Percentiles rank a stretch among this genome's conserved stretches.
Evolutionary conservation across 2,113 vertebrate species (phyloP).

Genomic region (Larimichthys polyactis): DNA sequence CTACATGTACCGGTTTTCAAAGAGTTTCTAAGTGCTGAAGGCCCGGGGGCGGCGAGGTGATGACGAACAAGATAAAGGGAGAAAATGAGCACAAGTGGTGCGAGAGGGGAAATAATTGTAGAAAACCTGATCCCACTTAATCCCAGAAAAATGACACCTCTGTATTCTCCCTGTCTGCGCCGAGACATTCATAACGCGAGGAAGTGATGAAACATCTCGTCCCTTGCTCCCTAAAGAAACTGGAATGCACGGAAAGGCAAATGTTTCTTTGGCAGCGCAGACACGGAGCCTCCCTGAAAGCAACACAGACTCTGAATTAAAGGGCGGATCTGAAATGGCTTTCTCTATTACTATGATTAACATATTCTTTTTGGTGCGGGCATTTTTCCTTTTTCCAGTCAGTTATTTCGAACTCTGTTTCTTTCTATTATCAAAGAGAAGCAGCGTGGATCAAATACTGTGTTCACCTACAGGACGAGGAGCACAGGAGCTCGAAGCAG

Average conservation of each 20-base stretch:
- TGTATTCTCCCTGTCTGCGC: conserved; percentile 33
- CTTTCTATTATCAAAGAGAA: conserved; percentile 32
- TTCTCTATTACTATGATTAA: conserved; percentile 74
- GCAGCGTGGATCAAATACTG: neutral
- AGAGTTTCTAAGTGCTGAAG: conserved; percentile 16
- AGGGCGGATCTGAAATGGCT: conserved; percentile 61
- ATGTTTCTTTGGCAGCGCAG: conserved; percentile 55
- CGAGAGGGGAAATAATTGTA: conserved; percentile 15
- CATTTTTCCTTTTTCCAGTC: conserved; percentile 46
- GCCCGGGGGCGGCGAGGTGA: conserved; percentile 35
- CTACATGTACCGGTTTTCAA: conserved; percentile 40
- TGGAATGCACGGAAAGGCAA: conserved; percentile 63
- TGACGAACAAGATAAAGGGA: conserved; percentile 34
- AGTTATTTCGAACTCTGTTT: conserved; percentile 34
- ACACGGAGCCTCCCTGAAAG: conserved; percentile 60
- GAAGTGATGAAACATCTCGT: conserved; percentile 67
- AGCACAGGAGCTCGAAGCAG: neutral
- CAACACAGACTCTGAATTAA: conserved; percentile 63
- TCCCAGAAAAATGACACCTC: conserved; percentile 59
- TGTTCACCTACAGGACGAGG: conserved; percentile 9
- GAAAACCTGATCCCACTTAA: conserved; percentile 56
- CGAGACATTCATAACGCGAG: conserved; percentile 36
- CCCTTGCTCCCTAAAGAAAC: conserved; percentile 38
- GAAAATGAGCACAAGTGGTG: conserved; percentile 10
- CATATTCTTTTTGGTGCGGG: conserved; percentile 57